A percentile compares a stretch with the other conserved stretches of the same genome.
Evolutionary conservation across 2,113 vertebrate species (phyloP).

Genomic region (Narcine bancroftii): DNA sequence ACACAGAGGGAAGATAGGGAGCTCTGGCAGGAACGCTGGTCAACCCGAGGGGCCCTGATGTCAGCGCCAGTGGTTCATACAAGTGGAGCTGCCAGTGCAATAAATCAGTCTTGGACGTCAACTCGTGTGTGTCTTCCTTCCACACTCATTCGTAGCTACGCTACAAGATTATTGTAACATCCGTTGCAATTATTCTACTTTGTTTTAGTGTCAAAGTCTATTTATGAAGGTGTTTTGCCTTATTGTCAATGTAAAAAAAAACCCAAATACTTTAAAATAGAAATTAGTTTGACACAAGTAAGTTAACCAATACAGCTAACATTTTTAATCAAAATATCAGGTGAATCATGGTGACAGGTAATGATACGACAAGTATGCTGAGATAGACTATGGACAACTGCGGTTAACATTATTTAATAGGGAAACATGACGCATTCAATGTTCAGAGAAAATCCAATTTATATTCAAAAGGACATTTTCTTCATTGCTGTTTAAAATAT

Average conservation of each 20-base stretch:
- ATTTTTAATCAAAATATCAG: background rate
- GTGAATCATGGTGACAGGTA: background rate
- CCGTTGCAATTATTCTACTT: constrained; percentile 40
- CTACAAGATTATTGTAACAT: background rate
- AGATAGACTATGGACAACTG: background rate
- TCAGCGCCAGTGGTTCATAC: too few species aligned
- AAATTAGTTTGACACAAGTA: background rate
- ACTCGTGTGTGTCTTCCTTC: too few species aligned
- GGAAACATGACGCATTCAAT: background rate
- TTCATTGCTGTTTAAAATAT: background rate
- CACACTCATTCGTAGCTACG: too few species aligned
- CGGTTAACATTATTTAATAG: background rate
- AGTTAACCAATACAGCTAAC: background rate
- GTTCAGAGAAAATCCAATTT: background rate
- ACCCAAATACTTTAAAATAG: background rate
- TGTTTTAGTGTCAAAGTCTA: background rate
- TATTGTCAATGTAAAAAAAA: background rate
- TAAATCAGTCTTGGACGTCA: too few species aligned
- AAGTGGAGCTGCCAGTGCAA: too few species aligned
- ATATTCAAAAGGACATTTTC: background rate
- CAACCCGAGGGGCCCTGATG: too few species aligned
- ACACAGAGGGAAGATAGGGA: too few species aligned
- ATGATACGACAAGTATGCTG: background rate
- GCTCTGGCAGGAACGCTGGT: too few species aligned
- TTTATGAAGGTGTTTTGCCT: background rate